Evolutionary conservation across 2,113 vertebrate genomes (phyloP).

Genomic region (Hemiprocne comata): DNA sequence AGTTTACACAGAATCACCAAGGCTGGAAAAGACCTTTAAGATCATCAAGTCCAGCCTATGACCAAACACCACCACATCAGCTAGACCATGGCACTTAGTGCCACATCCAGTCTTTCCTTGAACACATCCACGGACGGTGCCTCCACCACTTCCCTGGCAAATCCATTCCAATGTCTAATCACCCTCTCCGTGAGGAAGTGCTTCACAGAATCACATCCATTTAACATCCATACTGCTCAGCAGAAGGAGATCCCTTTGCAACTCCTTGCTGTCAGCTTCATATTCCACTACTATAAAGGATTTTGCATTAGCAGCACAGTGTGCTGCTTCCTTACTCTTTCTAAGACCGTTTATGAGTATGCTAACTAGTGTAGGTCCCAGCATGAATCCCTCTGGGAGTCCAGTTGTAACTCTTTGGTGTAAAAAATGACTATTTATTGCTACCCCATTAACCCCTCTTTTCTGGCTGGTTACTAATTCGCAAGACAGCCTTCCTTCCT

Average conservation of each 20-base stretch:
- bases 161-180: too few species aligned
- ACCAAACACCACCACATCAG: too few species aligned
- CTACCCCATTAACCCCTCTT: slow-evolving; percentile 28
- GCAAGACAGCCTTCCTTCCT: background rate
- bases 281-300: background rate
- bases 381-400: slow-evolving; percentile 49
- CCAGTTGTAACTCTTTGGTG: background rate
- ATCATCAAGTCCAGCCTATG: too few species aligned
- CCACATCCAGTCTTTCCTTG: too few species aligned
- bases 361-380: slow-evolving; percentile 34
- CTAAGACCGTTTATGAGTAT: slow-evolving; percentile 32
- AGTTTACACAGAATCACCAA: too few species aligned
- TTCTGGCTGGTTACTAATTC: slow-evolving; percentile 1
- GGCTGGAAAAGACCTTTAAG: too few species aligned
- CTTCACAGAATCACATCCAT: too few species aligned
- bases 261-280: background rate
- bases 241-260: background rate
- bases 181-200: too few species aligned
- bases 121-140: too few species aligned
- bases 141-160: too few species aligned
- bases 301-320: slow-evolving; percentile 21
- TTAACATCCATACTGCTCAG: background rate
- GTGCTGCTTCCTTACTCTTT: background rate
- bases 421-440: slow-evolving; percentile 43
- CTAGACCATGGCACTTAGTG: too few species aligned